phyloP scores from a whole-genome alignment of 37 sponge, comb jelly and placozoan species.

The Halichondria panicea region DNA sequence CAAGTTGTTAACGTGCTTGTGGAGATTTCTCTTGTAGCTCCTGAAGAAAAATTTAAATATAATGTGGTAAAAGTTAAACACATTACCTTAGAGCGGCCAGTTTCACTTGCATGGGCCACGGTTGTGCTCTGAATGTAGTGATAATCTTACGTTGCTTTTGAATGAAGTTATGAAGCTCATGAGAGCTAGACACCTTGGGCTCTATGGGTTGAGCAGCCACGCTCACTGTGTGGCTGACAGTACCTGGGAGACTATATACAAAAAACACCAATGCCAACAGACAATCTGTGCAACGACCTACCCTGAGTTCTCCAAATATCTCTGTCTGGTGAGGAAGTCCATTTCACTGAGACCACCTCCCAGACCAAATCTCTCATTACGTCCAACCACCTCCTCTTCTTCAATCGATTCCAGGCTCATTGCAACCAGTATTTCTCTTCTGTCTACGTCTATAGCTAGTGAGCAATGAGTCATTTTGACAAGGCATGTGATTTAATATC shows the following conservation, averaged over 20 bases:
- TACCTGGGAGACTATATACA: not conserved
- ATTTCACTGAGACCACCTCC: slow-evolving; percentile 39
- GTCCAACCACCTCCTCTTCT: not conserved
- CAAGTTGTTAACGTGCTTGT: slow-evolving; percentile 30
- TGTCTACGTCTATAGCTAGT: no score
- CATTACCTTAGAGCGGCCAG: slow-evolving; percentile 49
- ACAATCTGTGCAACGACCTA: not conserved
- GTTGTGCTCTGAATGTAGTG: slow-evolving; percentile 54
- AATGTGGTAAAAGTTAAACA: not conserved
- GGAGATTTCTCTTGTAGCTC: slow-evolving; percentile 30
- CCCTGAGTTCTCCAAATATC: slow-evolving; percentile 59
- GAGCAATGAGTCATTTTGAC: no score
- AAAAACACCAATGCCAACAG: not conserved
- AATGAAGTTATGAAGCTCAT: slow-evolving; percentile 44
- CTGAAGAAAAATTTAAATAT: slow-evolving; percentile 1
- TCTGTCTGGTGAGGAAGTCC: slow-evolving; percentile 64
- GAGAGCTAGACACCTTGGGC: slow-evolving; percentile 21
- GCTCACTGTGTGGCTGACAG: not conserved
- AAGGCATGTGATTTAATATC: no score
- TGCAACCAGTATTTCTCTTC: no score
- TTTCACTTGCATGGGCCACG: slow-evolving; percentile 84
- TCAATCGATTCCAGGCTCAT: no score
- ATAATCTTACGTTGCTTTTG: slow-evolving; percentile 75
- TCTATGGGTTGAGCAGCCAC: slow-evolving; percentile 3
- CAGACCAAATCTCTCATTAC: slow-evolving; percentile 1